Base-by-base conservation (phyloP, 2,113 vertebrate species). In the Furnarius figulus region DNA sequence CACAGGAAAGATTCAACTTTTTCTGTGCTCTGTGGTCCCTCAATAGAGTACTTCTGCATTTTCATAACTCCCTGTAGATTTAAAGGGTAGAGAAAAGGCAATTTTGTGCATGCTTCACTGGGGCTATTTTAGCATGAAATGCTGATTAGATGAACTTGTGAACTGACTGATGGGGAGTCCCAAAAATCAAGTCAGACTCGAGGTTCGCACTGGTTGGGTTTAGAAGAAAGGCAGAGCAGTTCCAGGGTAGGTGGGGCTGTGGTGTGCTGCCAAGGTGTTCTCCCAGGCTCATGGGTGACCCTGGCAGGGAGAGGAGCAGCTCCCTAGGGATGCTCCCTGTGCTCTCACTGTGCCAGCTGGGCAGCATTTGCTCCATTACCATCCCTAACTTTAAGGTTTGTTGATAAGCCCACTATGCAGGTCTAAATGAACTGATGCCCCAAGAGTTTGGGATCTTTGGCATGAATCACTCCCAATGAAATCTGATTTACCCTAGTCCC, bases 241-340 rank as follows among this genome's bases (percentile, higher is more conserved):
- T 24, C 33, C 72, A 19, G 12, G 47, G 23, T 35, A 67, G 39
- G 35, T 14, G 70, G 82, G 59, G 37, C 33, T 4, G 1, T 0
- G 2, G 2, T 2, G 5, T 30, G 14, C 63, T 80, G 72, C 58
- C 5, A 4, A 24, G 49, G 20, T 8, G 21, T 6, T 65, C 52
- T 76, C n/a, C 42, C 50, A 56, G 6, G 5, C 20, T 5, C 53
- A 40, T 0, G 0, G 24, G 50, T 1, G 7, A 68, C 19, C 62
- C 75, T 0, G 0, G 33, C 39, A 78, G 37, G n/a, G 24, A 62
- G 16, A 6, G 0, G 9, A 58, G 53, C 6, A 1, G 5, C 18
- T 71, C 14, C 8, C 40, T 56, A 14, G 31, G 56, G 59, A 74
- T 46, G 65, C 20, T 46, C 6, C 28, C 50, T 30, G 3, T 50